Base-by-base conservation (phyloP, 1,140 invertebrate genomes). In the Drosophila ercepeae region DNA sequence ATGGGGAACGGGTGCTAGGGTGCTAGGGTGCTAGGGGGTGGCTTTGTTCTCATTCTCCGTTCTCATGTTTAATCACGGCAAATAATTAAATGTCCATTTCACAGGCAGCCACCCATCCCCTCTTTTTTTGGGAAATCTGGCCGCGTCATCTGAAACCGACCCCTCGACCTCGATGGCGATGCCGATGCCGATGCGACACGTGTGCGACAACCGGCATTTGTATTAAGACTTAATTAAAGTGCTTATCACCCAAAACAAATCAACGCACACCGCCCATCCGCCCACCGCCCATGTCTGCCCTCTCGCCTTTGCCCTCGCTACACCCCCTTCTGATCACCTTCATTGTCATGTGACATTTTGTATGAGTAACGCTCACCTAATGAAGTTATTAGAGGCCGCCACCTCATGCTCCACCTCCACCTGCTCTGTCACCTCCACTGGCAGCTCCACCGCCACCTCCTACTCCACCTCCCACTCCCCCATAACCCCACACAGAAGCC, bases 21-120 rank as follows among this genome's bases (percentile, higher is more conserved):
- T n/a, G n/a, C n/a, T n/a, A n/a, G n/a, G n/a, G n/a, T n/a, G n/a
- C n/a, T n/a, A n/a, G n/a, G n/a, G 16, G 48, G 4, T 3, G 2
- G 4, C 11, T 34, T 34, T 55, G 54, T 23, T 53, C 54, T 46
- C 51, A 67, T 59, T 84, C 64, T 86, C n/a, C 11, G 13, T 16
- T 21, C 21, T 4, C n/a, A n/a, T n/a, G 81, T 78, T 86, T 86
- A 82, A 86, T 86, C 82, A 88, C 78, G 57, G 73, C 84, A 84
- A 90, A 89, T 90, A 90, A 90, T 90, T 90, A 90, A 90, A 90
- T 90, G 89, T 88, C 89, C 70, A 90, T 90, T 90, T 90, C 78
- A 78, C 68, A 70, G 89, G 59, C 78, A 52, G 64, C 34, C 34
- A 13, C 29, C 72, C 21, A 21, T 21, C 21, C 21, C 21, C 21